Conservation (phyloP, 2,797 vertebrate genomes). For the Rhinella marina region DNA sequence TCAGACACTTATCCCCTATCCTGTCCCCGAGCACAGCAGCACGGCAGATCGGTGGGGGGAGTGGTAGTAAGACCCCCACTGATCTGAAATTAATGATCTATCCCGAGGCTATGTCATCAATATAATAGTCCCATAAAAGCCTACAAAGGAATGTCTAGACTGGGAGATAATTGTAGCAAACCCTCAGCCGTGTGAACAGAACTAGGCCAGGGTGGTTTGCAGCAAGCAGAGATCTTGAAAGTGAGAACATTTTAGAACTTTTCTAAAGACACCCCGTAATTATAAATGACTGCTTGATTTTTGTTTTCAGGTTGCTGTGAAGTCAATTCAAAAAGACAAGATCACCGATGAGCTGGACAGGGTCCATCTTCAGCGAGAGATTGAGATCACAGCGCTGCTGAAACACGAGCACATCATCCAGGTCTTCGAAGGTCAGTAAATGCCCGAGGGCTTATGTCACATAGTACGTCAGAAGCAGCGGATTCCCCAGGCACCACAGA, state of each 20-base stretch:
- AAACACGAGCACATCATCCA: slow-evolving; percentile 78
- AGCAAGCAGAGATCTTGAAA: neutral
- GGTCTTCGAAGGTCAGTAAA: slow-evolving; percentile 77
- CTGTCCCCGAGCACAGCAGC: too few species aligned
- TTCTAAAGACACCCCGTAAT: neutral
- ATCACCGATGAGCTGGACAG: slow-evolving; percentile 78
- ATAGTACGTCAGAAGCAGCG: neutral
- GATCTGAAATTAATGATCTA: too few species aligned
- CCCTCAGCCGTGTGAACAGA: too few species aligned
- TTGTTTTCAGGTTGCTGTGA: slow-evolving; percentile 79
- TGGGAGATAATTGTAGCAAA: too few species aligned
- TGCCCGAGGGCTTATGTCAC: slow-evolving; percentile 18
- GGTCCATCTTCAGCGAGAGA: slow-evolving; percentile 82
- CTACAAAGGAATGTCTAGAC: too few species aligned
- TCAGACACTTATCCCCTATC: too few species aligned
- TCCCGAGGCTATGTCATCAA: too few species aligned
- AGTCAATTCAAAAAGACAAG: slow-evolving; percentile 80
- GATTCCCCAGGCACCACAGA: slow-evolving; percentile 6
- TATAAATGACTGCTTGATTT: neutral
- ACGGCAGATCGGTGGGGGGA: too few species aligned
- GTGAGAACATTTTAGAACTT: neutral
- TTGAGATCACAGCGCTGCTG: slow-evolving; percentile 80
- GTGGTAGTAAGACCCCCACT: too few species aligned
- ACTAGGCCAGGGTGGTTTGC: neutral
- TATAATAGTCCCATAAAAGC: too few species aligned